Base-by-base conservation (phyloP, 2,888 invertebrate genomes). In the Microdon myrmicae region DNA sequence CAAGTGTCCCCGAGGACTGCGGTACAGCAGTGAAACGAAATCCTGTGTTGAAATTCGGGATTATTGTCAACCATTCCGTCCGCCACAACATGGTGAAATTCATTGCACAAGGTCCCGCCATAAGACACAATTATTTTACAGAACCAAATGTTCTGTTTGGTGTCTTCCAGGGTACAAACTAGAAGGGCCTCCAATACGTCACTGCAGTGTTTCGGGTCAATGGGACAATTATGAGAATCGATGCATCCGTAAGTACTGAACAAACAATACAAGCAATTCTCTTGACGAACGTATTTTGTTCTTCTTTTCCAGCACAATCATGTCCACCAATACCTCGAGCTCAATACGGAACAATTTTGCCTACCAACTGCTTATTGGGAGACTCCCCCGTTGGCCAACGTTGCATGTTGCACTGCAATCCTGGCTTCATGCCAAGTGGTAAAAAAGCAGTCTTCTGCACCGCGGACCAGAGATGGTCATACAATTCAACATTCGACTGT, bases 131-230 rank as follows among this genome's bases (percentile, higher is more conserved):
- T 60, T 71, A 3, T 78, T 74, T 69, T 80, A 80, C 60, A 75
- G 72, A 32, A 79, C 76, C 1, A 76, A 73, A 25, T 80, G 80
- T 60, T 72, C 72, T 2, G 73, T 81, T 3, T 73, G 72, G 71
- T 80, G 80, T 64, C 73, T 77, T 31, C 43, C 71, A 2, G 86
- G 85, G 4, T 86, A 80, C 69, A 81, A 79, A 68, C 72, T 86
- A 13, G 75, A 81, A 35, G 87, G 86, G 17, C 78, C 83, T 6
- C 74, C 82, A 14, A 74, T 80, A 16, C 78, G 82, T 41, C 78
- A 76, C 56, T 87, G 87, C 68, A 81, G 80, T 45, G 73, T 75
- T 9, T 74, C 78, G 3, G 81, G 79, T 31, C 83, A 83, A 81
- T 81, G 81, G 76, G 83, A 83, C 67, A 74, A 76, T 17, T 76